Evolutionary conservation across 2,888 invertebrate genomes (phyloP).

Genomic region (Drosophila subquinaria): DNA sequence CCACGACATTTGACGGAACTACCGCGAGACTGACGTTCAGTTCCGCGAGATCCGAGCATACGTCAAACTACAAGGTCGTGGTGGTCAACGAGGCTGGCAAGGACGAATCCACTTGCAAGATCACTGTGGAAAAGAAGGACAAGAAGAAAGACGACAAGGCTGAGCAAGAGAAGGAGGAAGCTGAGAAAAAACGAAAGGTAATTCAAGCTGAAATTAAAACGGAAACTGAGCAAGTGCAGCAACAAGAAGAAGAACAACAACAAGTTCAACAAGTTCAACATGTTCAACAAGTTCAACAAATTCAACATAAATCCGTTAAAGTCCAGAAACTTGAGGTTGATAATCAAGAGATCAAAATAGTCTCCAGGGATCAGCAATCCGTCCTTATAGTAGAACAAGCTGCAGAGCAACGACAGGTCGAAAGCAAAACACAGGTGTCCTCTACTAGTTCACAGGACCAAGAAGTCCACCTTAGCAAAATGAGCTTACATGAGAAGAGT

Average conservation of each 20-base stretch:
- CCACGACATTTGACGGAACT: conserved; percentile 93
- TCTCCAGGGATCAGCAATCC: conserved; percentile 10
- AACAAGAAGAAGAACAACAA: background rate
- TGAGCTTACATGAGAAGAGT: conserved; percentile 19
- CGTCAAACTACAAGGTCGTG: conserved; percentile 93
- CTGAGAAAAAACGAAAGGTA: conserved; percentile 86
- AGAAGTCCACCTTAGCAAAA: conserved; percentile 5
- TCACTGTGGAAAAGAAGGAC: conserved; percentile 90
- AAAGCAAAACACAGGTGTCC: conserved; percentile 8
- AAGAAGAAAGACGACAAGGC: conserved; percentile 87
- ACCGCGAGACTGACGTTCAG: conserved; percentile 92
- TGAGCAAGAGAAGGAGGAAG: conserved; percentile 85
- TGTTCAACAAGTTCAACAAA: conserved; percentile 4
- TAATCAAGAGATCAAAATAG: conserved; percentile 14
- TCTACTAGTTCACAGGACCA: conserved; percentile 25
- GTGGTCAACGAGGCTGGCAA: conserved; percentile 96
- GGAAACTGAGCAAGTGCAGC: background rate
- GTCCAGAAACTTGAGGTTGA: conserved; percentile 28
- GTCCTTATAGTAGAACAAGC: conserved; percentile 7
- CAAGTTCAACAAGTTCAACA: conserved; percentile 3
- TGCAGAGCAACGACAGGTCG: conserved; percentile 12
- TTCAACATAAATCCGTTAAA: conserved; percentile 11
- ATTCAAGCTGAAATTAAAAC: conserved; percentile 51
- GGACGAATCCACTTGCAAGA: conserved; percentile 93
- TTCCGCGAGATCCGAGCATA: conserved; percentile 91